Percentiles rank a stretch among this genome's conserved stretches.
phyloP scores from a whole-genome alignment of 64 coral and sea anemone genomes.

The Dendrophyllia cribrosa region DNA sequence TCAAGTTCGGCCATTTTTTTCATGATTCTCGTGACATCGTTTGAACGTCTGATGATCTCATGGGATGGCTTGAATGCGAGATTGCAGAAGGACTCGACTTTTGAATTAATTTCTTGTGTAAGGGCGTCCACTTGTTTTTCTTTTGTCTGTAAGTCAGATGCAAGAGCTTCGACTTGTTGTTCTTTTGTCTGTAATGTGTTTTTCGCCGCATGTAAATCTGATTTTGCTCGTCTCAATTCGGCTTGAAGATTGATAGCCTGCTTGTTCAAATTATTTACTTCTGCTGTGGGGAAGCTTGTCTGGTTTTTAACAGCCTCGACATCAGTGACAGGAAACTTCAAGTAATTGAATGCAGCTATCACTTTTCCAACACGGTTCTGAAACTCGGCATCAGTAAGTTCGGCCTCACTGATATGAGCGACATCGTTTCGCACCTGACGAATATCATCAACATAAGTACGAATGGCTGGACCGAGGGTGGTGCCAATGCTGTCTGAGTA shows the following conservation, averaged over 20 bases:
- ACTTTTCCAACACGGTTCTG: neutral
- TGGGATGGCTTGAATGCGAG: slow-evolving; percentile 6
- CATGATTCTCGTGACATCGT: neutral
- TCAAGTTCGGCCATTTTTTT: neutral
- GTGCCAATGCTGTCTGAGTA: slow-evolving; percentile 10
- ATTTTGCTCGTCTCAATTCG: neutral
- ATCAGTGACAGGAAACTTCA: neutral
- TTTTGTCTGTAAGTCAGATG: too few relatives aligned
- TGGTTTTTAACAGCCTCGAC: slow-evolving; percentile 32
- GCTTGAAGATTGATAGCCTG: neutral
- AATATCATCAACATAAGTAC: slow-evolving; percentile 2
- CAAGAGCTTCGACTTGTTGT: too few relatives aligned
- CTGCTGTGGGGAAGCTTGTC: slow-evolving; percentile 1
- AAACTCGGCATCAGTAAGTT: slow-evolving; percentile 1
- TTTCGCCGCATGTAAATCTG: neutral
- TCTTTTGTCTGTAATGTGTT: neutral
- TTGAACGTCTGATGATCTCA: neutral
- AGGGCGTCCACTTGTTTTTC: neutral
- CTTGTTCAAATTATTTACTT: neutral
- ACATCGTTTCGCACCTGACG: slow-evolving; percentile 15
- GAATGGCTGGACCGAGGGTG: neutral
- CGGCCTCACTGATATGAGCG: neutral
- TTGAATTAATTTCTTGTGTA: neutral
- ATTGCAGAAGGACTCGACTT: slow-evolving; percentile 26
- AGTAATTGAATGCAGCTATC: neutral